These are phyloP conservation scores for Gyrodactylus salaris DNA, from an alignment of 1,140 invertebrate genomes.

Conservation along the genomic window DNA sequence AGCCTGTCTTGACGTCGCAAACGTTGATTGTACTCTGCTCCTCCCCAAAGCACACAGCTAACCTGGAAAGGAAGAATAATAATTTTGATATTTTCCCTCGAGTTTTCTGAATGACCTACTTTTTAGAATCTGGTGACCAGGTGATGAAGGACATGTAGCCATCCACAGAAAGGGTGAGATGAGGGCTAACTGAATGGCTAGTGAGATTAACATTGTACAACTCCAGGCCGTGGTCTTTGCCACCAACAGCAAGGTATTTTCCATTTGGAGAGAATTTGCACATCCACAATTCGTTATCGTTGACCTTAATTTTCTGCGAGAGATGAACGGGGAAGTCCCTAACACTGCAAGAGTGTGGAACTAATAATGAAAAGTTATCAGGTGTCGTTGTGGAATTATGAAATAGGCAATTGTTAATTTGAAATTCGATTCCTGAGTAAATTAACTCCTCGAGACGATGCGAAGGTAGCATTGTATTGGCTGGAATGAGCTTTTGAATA, in stretches of 20 bases:
- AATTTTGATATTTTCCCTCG: background rate
- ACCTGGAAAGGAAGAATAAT: background rate
- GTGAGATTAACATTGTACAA: background rate
- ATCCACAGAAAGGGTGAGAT: background rate
- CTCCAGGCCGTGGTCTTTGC: background rate
- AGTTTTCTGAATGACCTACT: background rate
- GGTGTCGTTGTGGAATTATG: background rate
- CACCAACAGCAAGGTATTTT: background rate
- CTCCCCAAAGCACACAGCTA: background rate
- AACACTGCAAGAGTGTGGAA: background rate
- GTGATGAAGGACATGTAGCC: background rate
- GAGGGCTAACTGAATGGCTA: background rate
- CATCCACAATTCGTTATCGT: background rate
- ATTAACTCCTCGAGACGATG: background rate
- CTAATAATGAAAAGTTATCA: background rate
- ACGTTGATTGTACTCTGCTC: background rate
- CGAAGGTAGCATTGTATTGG: background rate
- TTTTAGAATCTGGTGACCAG: conserved; percentile 3
- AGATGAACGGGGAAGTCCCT: background rate
- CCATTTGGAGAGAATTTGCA: conserved; percentile 6
- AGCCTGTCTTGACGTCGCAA: background rate
- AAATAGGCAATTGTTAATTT: conserved; percentile 1
- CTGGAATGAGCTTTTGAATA: background rate
- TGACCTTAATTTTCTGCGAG: background rate
- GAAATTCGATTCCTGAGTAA: conserved; percentile 1